Conservation (phyloP, 1,140 invertebrate genomes). For the Caenorhabditis elegans region WBcel235 BX284602.5:10889001-10889500, state of each 20-base stretch:
- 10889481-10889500: no score
- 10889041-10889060: not conserved
- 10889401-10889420: not conserved
- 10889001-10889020: no score
- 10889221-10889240: no score
- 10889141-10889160: not conserved
- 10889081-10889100: no score
- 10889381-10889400: not conserved
- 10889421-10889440: not conserved
- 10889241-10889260: no score
- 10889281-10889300: not conserved
- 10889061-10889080: no score
- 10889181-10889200: no score
- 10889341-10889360: constrained; percentile 6
- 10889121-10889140: not conserved
- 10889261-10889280: not conserved
- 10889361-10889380: not conserved
- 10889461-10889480: no score
- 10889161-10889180: no score
- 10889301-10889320: constrained; percentile 10
- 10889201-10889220: no score
- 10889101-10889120: not conserved
- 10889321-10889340: constrained; percentile 15
- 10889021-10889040: not conserved
- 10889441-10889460: not conserved